Percentiles rank a stretch among this genome's conserved stretches.
Evolutionary conservation across 2,797 vertebrate species (phyloP).

Genomic region (Loriculus beryllinus): DNA sequence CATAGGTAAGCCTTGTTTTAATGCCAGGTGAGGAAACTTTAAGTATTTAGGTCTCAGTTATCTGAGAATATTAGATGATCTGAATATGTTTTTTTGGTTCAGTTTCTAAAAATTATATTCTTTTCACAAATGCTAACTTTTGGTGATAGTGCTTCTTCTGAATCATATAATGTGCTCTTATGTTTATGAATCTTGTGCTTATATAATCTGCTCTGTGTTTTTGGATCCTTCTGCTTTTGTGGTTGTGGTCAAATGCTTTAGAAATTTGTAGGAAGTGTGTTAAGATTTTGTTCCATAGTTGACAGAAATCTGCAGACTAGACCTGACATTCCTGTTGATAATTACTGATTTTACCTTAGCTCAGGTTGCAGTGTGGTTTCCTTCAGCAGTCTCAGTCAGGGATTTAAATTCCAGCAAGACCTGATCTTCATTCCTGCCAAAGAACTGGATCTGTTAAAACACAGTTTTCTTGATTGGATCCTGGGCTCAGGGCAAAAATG

Average conservation of each 20-base stretch:
- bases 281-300: background rate
- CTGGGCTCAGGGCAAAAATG: background rate
- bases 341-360: slow-evolving; percentile 4
- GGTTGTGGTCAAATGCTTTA: background rate
- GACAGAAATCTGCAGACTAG: background rate
- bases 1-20: background rate
- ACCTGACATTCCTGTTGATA: background rate
- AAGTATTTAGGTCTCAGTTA: background rate
- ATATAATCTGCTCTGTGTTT: background rate
- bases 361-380: background rate
- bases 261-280: background rate
- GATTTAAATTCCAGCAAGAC: background rate
- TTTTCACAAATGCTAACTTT: background rate
- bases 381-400: slow-evolving; percentile 22
- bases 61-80: background rate
- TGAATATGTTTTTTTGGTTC: background rate
- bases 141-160: background rate
- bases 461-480: background rate
- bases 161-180: background rate
- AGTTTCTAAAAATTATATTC: background rate
- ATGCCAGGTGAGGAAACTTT: background rate
- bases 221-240: background rate
- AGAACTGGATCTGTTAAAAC: background rate
- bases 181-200: background rate
- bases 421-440: background rate